Conservation (phyloP, 2,113 vertebrate species). For the Heterocephalus glaber region DNA sequence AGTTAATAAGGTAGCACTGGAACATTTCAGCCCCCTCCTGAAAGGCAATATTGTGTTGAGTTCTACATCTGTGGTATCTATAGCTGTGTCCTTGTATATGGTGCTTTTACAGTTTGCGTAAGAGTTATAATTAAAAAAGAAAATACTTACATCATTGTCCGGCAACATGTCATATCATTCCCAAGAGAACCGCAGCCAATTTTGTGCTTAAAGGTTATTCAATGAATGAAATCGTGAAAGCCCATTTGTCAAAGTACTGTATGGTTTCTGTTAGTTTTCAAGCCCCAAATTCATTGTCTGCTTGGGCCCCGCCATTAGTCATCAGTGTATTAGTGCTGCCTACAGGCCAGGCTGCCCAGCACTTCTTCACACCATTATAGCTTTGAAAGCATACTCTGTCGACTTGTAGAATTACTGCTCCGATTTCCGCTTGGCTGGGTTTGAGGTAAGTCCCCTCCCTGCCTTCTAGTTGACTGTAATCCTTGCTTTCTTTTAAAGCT, state of each 20-base stretch:
- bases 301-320: conserved; percentile 95
- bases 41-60: conserved; percentile 6
- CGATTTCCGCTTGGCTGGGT: conserved; percentile 88
- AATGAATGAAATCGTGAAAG: conserved; percentile 92
- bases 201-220: conserved; percentile 94
- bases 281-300: conserved; percentile 95
- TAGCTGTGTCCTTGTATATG: conserved; percentile 62
- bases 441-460: conserved; percentile 89
- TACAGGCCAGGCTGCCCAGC: conserved; percentile 87
- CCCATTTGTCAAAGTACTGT: conserved; percentile 95
- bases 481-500: conserved; percentile 85
- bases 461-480: conserved; percentile 87
- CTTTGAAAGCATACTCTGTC: conserved; percentile 86
- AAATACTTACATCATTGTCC: conserved; percentile 87
- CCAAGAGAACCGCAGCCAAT: conserved; percentile 86
- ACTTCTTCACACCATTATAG: conserved; percentile 87
- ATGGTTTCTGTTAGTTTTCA: conserved; percentile 89
- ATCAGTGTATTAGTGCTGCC: conserved; percentile 92
- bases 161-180: conserved; percentile 85
- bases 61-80: conserved; percentile 26
- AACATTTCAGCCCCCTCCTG: conserved; percentile 69
- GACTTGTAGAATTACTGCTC: conserved; percentile 88
- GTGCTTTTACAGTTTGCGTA: conserved; percentile 79
- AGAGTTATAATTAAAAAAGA: conserved; percentile 87
- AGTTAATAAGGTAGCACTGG: conserved; percentile 78